Evolutionary conservation across 2,888 invertebrate genomes (phyloP), one percentile per base, ranked within the genome.

Genomic region (Dicyrtomina minuta): DNA sequence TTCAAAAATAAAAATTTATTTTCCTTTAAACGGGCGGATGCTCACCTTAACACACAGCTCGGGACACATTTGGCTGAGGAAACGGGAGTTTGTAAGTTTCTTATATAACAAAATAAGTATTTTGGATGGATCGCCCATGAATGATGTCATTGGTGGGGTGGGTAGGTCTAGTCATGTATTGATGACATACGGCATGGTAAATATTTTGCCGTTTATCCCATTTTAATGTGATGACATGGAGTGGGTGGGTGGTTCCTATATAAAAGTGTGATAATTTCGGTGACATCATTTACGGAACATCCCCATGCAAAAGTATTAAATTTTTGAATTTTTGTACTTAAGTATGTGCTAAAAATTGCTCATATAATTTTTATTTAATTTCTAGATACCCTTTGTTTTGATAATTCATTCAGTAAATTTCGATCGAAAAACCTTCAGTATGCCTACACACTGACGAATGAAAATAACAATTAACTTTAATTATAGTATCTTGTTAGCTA

Each of bases 341-440:
- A 33, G 3, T 33, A 43, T 12, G 8, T 43, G 13, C 43, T 43
- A 12, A 13, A 43, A 13, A 12, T 8, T 51, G 17, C n/a, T 13
- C 53, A 51, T 10, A 17, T 51, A 51, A 13, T 24, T 64, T 27
- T 44, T 61, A 33, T 61, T 61, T n/a, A 56, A 55, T 51, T 51
- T 15, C 13, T 15, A 66, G 66, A 58, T 44, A 66, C 66, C 24
- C 56, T 66, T 44, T 15, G 20, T 15, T 66, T 66, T 56, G 66
- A 66, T 56, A 66, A 66, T 24, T 66, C 66, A 6, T 66, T 43
- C 56, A 56, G 56, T 27, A 66, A 66, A 27, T 66, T 66, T 44
- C 41, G 66, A 2, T 56, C 43, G 10, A 66, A 66, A 53, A 58
- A 15, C n/a, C 13, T 58, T 5, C 59, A 58, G n/a, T 58, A 58